Conservation (phyloP, 1,140 invertebrate species). For the Magallana gigas region DNA sequence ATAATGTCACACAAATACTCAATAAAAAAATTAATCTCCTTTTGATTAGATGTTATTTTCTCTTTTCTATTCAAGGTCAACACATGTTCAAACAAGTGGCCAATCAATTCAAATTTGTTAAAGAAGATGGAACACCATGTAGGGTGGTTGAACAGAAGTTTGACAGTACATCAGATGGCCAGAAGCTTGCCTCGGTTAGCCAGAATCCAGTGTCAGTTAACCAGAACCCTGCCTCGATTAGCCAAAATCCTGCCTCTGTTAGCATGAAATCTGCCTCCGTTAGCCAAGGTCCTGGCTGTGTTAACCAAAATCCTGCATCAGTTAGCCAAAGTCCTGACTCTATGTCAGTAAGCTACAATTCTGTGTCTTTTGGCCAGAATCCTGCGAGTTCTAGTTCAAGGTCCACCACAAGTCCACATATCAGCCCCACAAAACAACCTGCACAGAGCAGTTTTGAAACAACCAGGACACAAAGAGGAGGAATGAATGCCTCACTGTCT, state of each 20-base stretch:
- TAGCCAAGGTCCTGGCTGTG: too few species aligned
- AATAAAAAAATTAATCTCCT: too few species aligned
- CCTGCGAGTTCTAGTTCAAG: neutral
- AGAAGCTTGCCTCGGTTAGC: too few species aligned
- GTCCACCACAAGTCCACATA: neutral
- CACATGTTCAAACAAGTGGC: slow-evolving; percentile 5
- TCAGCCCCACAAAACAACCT: neutral
- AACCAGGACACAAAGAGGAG: neutral
- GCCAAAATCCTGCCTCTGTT: too few species aligned
- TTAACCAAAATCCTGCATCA: too few species aligned
- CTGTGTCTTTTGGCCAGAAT: neutral
- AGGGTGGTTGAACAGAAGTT: neutral
- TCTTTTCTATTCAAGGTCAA: neutral
- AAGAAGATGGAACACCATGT: neutral
- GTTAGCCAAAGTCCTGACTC: too few species aligned
- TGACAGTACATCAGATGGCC: neutral
- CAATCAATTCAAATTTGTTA: neutral
- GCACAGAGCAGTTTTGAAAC: neutral
- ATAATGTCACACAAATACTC: too few species aligned
- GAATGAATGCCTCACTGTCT: neutral
- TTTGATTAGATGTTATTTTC: neutral
- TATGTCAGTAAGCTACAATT: too few species aligned
- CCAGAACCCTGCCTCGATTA: too few species aligned
- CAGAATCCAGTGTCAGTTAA: too few species aligned
- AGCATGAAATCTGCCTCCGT: too few species aligned